phyloP scores from a whole-genome alignment of 2,888 invertebrate genomes.

The Pammene fasciana region DNA sequence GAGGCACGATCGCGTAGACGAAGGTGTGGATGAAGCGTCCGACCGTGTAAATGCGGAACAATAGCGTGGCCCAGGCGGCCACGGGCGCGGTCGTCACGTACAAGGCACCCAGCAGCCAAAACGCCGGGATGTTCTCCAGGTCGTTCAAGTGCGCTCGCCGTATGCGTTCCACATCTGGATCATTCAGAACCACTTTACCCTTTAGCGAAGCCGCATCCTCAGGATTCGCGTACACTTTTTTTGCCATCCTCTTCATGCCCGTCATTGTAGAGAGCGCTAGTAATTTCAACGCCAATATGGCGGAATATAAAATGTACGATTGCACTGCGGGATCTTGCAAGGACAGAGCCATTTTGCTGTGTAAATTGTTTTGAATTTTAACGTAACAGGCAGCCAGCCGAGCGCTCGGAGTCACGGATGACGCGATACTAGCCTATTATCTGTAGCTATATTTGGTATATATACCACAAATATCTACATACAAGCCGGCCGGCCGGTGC shows the following conservation, averaged over 20 bases:
- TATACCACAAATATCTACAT: not conserved
- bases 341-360: conserved; percentile 27
- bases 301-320: conserved; percentile 41
- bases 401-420: conserved; percentile 1
- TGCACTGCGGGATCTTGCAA: conserved; percentile 40
- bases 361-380: not conserved
- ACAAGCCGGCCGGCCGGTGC: not conserved
- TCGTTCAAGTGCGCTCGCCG: conserved; percentile 84
- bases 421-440: not conserved
- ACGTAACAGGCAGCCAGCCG: conserved; percentile 2
- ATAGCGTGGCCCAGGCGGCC: conserved; percentile 61
- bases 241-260: conserved; percentile 1
- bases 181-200: conserved; percentile 62
- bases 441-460: not conserved
- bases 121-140: conserved; percentile 84
- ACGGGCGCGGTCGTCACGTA: conserved; percentile 79
- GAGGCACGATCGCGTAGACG: conserved; percentile 77
- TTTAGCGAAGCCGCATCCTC: conserved; percentile 50
- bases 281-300: conserved; percentile 42
- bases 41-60: conserved; percentile 66
- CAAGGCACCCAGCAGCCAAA: conserved; percentile 74
- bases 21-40: conserved; percentile 79
- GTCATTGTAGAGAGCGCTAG: conserved; percentile 22
- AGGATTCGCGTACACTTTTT: conserved; percentile 49
- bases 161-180: conserved; percentile 79